These are phyloP conservation scores for Anoura caudifer DNA, from an alignment of 2,113 vertebrate species.

Conservation along the genomic window DNA sequence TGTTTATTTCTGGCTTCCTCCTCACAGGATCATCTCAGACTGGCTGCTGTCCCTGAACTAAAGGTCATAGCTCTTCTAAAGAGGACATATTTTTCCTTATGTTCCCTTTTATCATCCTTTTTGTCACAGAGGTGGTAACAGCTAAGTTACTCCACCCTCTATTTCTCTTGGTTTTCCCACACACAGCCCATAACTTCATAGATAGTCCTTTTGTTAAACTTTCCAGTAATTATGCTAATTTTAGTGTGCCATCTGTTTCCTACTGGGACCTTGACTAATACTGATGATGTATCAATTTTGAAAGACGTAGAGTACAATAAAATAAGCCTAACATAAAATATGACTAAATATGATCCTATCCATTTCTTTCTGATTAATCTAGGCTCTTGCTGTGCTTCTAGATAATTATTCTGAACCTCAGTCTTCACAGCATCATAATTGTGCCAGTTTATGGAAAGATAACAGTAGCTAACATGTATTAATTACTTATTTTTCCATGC, in stretches of 20 bases:
- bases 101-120: background rate
- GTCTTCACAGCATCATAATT: conserved; percentile 14
- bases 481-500: background rate
- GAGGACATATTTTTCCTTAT: background rate
- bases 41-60: conserved; percentile 11
- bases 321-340: conserved; percentile 44
- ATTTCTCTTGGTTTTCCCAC: conserved; percentile 7
- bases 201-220: conserved; percentile 51
- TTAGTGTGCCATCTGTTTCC: conserved; percentile 48
- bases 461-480: conserved; percentile 5
- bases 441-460: conserved; percentile 6
- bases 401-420: conserved; percentile 33
- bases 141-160: background rate
- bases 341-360: conserved; percentile 48
- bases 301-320: conserved; percentile 53
- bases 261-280: conserved; percentile 37
- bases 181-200: conserved; percentile 18
- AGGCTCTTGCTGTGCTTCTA: conserved; percentile 31
- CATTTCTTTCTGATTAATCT: conserved; percentile 43
- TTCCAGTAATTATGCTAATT: conserved; percentile 57
- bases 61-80: background rate
- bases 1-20: conserved; percentile 28
- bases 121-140: background rate
- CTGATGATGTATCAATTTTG: conserved; percentile 48
- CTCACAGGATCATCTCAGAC: background rate